Percentiles rank a stretch among this genome's conserved stretches.
phyloP scores from a whole-genome alignment of 2,113 vertebrate genomes.

The Microtus oregoni region DNA sequence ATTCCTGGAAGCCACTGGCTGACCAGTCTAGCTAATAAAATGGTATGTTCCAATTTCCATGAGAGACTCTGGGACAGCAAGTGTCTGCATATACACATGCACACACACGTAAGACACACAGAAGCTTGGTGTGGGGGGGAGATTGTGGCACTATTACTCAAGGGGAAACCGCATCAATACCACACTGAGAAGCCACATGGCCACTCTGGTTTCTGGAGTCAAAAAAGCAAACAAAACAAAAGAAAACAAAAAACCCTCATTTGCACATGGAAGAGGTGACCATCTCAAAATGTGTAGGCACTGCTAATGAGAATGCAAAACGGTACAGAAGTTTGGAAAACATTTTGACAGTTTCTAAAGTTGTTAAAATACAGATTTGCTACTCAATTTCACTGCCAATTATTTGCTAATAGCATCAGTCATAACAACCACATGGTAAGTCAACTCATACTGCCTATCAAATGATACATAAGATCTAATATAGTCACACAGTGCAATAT shows the following conservation, averaged over 20 bases:
- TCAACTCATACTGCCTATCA: background rate
- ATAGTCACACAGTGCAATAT: background rate
- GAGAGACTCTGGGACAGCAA: background rate
- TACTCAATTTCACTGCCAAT: background rate
- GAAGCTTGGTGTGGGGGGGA: too few species aligned
- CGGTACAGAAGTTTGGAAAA: background rate
- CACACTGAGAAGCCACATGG: background rate
- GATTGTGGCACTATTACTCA: background rate
- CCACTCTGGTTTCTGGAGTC: background rate
- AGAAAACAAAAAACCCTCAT: background rate
- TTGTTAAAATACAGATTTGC: background rate
- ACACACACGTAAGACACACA: background rate
- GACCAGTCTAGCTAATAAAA: background rate
- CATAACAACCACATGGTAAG: background rate
- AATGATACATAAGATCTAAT: background rate
- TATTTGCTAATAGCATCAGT: slow-evolving; percentile 15
- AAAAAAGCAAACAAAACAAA: background rate
- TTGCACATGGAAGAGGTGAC: background rate
- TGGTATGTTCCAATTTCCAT: background rate
- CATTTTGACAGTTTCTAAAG: background rate
- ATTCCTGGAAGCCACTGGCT: background rate
- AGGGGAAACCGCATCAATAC: background rate
- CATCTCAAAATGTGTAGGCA: background rate
- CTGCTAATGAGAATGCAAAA: background rate
- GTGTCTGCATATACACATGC: background rate